Evolutionary conservation across 2,113 vertebrate species (phyloP), one percentile per base, ranked within the genome.

Genomic region (Oryzias melastigma): DNA sequence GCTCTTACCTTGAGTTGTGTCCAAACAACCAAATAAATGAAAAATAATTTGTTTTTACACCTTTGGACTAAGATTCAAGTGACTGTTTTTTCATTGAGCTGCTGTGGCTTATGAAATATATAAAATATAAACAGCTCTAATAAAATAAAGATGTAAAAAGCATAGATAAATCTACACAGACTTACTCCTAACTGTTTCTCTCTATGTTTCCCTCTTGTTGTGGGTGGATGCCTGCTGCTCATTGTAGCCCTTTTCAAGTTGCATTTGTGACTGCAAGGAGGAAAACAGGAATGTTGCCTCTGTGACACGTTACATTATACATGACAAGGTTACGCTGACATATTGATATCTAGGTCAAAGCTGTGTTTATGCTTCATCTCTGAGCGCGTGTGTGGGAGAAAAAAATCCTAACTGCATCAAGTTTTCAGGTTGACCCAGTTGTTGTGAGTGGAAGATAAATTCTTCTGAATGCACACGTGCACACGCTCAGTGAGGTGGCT

Each of bases 361-460:
- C 57, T 61, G 35, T 72, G 75, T 73, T 72, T 25, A 48, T 44
- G 47, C 25, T 74, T 47, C 45, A 29, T 19, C 46, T 80, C 42
- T 64, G 49, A 43, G 35, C 47, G 29, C 58, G 4, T 43, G 35
- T 53, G 58, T 69, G 12, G 48, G 64, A 50, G 62, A 63, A 15
- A 58, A 59, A 58, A 59, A 44, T 68, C 61, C 51, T 25, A 60
- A 67, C 42, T 61, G 54, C 24, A 17, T 25, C 0, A 24, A 52
- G 65, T 75, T 68, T 35, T 73, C 54, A 22, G 19, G 58, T 49
- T 75, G 70, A 76, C 68, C 79, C 66, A 72, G 73, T 68, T 79
- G 71, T 70, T 75, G 75, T 80, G 73, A 73, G 35, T 53, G 53
- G 47, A 65, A 52, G 68, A 82, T 71, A 82, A 84, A 71, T 73